Evolutionary conservation across 2,888 invertebrate species (phyloP).

Genomic region (Sinohyriopsis cumingii): DNA sequence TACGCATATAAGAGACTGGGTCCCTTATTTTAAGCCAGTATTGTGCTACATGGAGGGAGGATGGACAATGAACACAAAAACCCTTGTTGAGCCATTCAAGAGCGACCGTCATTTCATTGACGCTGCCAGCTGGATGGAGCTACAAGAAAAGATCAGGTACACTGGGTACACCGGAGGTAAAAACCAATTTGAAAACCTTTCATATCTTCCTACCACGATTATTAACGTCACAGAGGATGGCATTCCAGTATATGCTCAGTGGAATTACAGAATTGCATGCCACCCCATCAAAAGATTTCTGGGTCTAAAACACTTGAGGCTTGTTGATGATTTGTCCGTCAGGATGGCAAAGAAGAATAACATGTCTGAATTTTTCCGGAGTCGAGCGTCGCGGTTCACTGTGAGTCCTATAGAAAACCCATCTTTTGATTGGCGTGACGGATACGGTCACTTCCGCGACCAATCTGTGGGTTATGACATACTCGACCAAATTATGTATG

Average conservation of each 20-base stretch:
- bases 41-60: conserved; percentile 55
- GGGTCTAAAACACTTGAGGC: conserved; percentile 19
- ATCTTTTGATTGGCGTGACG: no score
- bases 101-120: conserved; percentile 62
- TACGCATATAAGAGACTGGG: conserved; percentile 41
- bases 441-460: conserved; percentile 1
- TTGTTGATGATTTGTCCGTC: conserved; percentile 36
- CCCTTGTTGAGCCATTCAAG: conserved; percentile 53
- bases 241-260: conserved; percentile 46
- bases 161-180: conserved; percentile 47
- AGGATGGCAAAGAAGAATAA: conserved; percentile 27
- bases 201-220: conserved; percentile 47
- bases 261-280: conserved; percentile 57
- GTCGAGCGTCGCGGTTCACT: conserved; percentile 6
- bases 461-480: conserved; percentile 7
- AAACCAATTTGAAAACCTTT: conserved; percentile 40
- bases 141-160: conserved; percentile 57
- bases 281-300: conserved; percentile 44
- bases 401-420: not conserved
- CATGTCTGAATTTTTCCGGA: conserved; percentile 10
- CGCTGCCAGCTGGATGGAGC: conserved; percentile 52
- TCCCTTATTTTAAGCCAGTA: conserved; percentile 49
- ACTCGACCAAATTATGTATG: conserved; percentile 51
- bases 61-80: conserved; percentile 44
- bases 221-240: conserved; percentile 30